phyloP scores from a whole-genome alignment of 2,797 vertebrate genomes.

The Tragelaphus eurycerus region DNA sequence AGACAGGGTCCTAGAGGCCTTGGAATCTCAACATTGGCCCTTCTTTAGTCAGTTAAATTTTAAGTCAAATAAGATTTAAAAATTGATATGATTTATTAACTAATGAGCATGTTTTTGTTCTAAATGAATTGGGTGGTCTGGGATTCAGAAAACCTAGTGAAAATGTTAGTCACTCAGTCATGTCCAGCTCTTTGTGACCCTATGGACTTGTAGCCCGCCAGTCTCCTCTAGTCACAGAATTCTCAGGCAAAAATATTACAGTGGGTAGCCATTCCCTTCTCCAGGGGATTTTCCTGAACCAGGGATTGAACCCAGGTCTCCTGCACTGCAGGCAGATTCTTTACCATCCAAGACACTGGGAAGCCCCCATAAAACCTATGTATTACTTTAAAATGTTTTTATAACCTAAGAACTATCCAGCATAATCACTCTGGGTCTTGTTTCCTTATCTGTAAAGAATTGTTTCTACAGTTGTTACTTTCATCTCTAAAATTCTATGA shows the following conservation, averaged over 20 bases:
- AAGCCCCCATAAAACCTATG: background rate
- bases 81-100: background rate
- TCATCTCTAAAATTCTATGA: background rate
- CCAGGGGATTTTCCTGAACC: background rate
- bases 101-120: background rate
- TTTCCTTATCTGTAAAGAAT: background rate
- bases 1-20: background rate
- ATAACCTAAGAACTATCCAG: background rate
- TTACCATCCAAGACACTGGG: background rate
- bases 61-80: background rate
- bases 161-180: background rate
- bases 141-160: background rate
- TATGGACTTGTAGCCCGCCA: background rate
- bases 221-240: background rate
- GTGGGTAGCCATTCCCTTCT: background rate
- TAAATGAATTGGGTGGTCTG: background rate
- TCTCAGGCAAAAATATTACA: background rate
- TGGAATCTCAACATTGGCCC: background rate
- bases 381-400: background rate
- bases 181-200: background rate
- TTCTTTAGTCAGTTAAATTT: background rate
- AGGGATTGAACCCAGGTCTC: background rate
- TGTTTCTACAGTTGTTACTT: background rate
- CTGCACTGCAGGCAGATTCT: background rate
- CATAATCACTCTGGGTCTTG: background rate